Evolutionary conservation across 1,140 invertebrate genomes (phyloP).

Genomic region (Diorhabda carinulata): DNA sequence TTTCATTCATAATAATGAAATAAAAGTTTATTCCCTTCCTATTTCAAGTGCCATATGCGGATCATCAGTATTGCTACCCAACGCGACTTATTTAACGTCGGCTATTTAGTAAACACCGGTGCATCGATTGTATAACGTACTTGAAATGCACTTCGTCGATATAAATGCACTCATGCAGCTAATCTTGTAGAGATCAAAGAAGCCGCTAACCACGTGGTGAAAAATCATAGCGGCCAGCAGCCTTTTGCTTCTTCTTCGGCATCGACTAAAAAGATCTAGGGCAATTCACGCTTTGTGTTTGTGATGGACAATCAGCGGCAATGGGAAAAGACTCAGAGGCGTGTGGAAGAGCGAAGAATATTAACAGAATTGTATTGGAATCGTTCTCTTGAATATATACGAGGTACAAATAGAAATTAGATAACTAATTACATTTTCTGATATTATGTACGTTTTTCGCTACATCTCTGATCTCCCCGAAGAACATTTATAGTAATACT

Average conservation of each 20-base stretch:
- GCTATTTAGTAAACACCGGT: constrained; percentile 10
- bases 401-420: too few relatives aligned
- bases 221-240: constrained; percentile 17
- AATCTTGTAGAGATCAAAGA: constrained; percentile 25
- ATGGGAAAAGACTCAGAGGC: background rate
- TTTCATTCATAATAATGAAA: too few relatives aligned
- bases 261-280: constrained; percentile 28
- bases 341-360: too few relatives aligned
- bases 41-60: background rate
- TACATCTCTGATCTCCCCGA: too few relatives aligned
- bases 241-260: background rate
- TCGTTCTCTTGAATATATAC: too few relatives aligned
- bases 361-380: too few relatives aligned
- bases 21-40: background rate
- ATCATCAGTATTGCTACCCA: background rate
- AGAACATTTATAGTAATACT: too few relatives aligned
- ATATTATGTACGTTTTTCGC: too few relatives aligned
- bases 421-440: too few relatives aligned
- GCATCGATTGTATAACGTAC: constrained; percentile 9
- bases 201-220: constrained; percentile 32
- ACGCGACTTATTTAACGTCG: constrained; percentile 8
- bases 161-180: constrained; percentile 13
- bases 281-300: constrained; percentile 36
- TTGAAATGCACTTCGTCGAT: constrained; percentile 8
- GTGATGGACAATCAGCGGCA: constrained; percentile 6